Evolutionary conservation across 30 jellyfish, hydroid and myxozoan species (phyloP).

Genomic region (Rhopilema esculentum): DNA sequence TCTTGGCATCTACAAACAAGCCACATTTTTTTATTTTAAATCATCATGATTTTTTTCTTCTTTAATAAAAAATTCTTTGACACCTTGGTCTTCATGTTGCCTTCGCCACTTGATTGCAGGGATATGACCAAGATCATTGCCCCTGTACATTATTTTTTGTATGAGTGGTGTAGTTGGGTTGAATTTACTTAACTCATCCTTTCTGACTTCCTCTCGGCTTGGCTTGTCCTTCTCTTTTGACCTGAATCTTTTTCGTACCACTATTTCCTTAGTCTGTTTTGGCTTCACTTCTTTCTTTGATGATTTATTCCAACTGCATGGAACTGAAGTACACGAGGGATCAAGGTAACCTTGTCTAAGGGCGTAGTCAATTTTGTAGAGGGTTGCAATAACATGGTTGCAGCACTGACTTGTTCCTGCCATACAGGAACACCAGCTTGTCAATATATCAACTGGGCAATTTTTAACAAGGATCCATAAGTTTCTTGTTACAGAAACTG

Average conservation of each 20-base stretch:
- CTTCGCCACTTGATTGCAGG: conserved; percentile 37
- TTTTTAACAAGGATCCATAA: conserved; percentile 28
- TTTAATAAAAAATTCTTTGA: conserved; percentile 19
- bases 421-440: conserved; percentile 47
- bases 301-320: too few species aligned
- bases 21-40: conserved; percentile 37
- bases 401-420: conserved; percentile 61
- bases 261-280: conserved; percentile 14
- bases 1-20: conserved; percentile 5
- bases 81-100: conserved; percentile 40
- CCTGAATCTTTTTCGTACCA: not conserved
- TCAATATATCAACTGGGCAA: conserved; percentile 6
- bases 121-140: conserved; percentile 2
- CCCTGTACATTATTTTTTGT: conserved; percentile 7
- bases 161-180: not conserved
- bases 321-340: conserved; percentile 54
- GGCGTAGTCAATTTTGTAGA: conserved; percentile 34
- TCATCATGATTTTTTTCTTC: conserved; percentile 18
- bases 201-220: not conserved
- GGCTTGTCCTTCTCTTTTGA: too few species aligned
- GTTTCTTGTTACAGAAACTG: conserved; percentile 1
- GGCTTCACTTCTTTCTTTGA: conserved; percentile 33
- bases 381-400: conserved; percentile 58
- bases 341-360: conserved; percentile 1
- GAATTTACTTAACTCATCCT: not conserved